A percentile compares a stretch with the other conserved stretches of the same genome.
Conservation (phyloP, 37 sponge, comb jelly and placozoan species). For the Aplysina aerophoba region DNA sequence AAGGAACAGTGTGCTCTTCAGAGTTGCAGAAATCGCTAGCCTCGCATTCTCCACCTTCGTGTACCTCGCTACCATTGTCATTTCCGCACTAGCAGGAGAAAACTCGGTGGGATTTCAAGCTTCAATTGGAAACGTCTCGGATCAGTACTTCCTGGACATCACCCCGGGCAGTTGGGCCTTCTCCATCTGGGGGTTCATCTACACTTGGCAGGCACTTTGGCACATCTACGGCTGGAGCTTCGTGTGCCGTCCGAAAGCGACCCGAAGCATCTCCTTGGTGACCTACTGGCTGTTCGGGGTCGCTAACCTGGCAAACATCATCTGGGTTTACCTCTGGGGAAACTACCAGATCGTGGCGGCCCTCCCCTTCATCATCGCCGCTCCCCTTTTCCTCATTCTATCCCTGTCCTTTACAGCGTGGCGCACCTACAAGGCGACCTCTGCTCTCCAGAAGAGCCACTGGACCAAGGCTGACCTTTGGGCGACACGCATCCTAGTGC, state of each 20-base stretch:
- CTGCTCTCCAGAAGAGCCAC: background rate
- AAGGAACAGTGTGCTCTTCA: background rate
- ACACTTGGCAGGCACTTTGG: slow-evolving; percentile 34
- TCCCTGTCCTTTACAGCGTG: background rate
- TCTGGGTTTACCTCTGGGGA: slow-evolving; percentile 20
- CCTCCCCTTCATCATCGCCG: slow-evolving; percentile 14
- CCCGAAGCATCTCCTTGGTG: slow-evolving; percentile 14
- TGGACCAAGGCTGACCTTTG: slow-evolving; percentile 17
- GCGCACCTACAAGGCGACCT: slow-evolving; percentile 22
- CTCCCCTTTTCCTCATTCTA: background rate
- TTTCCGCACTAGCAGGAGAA: background rate
- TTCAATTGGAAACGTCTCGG: background rate
- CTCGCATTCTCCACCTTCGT: slow-evolving; percentile 2
- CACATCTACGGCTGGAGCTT: slow-evolving; percentile 21
- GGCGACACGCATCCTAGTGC: slow-evolving; percentile 24
- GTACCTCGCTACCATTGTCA: slow-evolving; percentile 9
- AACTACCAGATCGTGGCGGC: slow-evolving; percentile 11
- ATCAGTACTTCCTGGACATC: background rate
- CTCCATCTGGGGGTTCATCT: slow-evolving; percentile 30
- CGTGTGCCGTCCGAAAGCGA: slow-evolving; percentile 4
- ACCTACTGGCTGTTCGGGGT: slow-evolving; percentile 17
- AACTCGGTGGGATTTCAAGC: background rate
- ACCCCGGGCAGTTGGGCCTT: slow-evolving; percentile 30
- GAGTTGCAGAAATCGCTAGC: background rate
- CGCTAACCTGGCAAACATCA: background rate